phyloP scores from a whole-genome alignment of 2,797 vertebrate genomes.

The Picus viridis region DNA sequence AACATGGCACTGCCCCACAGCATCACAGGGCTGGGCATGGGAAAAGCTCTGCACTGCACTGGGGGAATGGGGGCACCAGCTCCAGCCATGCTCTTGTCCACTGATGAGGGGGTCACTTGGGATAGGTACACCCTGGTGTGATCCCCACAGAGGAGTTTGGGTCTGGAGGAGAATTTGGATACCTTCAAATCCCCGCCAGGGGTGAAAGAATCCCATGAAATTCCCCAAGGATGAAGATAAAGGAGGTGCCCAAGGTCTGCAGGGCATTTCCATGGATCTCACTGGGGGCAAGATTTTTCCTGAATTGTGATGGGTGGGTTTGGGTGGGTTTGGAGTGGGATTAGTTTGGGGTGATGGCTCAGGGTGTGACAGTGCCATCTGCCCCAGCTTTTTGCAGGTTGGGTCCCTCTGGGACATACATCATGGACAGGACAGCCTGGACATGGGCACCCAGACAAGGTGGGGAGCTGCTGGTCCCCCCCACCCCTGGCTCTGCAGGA shows the following conservation, averaged over 20 bases:
- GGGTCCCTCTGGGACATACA: rapidly evolving
- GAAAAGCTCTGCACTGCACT: rapidly evolving
- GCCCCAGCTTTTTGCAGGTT: background rate
- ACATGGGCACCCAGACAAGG: rapidly evolving
- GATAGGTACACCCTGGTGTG: background rate
- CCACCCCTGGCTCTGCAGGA: background rate
- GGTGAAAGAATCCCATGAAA: rapidly evolving
- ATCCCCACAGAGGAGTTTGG: background rate
- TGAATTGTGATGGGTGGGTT: background rate
- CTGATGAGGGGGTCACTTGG: background rate
- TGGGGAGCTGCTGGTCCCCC: rapidly evolving
- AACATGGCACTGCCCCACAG: rapidly evolving
- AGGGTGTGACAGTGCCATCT: rapidly evolving
- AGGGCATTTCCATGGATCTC: background rate
- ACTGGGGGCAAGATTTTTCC: background rate
- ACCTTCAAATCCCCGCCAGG: background rate
- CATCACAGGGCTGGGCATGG: rapidly evolving
- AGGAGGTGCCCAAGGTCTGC: background rate
- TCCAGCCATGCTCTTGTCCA: rapidly evolving
- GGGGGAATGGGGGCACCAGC: rapidly evolving
- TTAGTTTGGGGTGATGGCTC: background rate
- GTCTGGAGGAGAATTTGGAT: background rate
- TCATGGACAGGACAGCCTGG: background rate
- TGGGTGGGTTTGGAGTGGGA: background rate
- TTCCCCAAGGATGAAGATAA: background rate